These are phyloP conservation scores for Heterodera carotae DNA, from an alignment of 1,140 invertebrate genomes.

Conservation along the genomic window DNA sequence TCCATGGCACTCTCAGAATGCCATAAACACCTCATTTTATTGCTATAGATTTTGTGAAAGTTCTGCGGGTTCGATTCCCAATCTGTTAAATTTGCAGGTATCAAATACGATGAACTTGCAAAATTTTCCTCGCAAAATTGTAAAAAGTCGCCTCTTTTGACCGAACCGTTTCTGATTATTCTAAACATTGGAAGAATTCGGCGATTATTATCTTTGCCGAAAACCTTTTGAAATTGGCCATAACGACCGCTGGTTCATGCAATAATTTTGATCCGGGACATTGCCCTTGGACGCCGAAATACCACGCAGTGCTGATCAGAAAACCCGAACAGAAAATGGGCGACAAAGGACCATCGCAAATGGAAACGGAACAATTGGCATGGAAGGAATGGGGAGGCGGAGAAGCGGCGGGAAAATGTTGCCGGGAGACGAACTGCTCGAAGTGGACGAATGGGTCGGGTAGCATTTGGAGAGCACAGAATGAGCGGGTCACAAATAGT, in stretches of 20 bases:
- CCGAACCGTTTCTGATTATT: conserved; percentile 12
- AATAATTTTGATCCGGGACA: conserved; percentile 41
- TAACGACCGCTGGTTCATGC: conserved; percentile 28
- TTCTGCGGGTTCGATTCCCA: conserved; percentile 32
- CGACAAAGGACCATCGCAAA: conserved; percentile 39
- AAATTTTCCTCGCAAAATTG: conserved; percentile 47
- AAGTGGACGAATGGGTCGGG: neutral
- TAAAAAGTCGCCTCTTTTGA: conserved; percentile 34
- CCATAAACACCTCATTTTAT: conserved; percentile 35
- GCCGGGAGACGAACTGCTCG: conserved; percentile 19
- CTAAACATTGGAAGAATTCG: conserved; percentile 15
- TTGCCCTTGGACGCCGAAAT: conserved; percentile 41
- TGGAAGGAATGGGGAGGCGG: conserved; percentile 13
- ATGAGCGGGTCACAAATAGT: neutral
- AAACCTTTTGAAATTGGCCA: conserved; percentile 44
- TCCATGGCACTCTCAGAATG: neutral
- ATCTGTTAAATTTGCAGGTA: conserved; percentile 36
- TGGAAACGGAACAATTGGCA: conserved; percentile 40
- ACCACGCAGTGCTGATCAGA: conserved; percentile 40
- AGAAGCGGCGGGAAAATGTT: neutral
- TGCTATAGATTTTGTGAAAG: conserved; percentile 35
- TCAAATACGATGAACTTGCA: conserved; percentile 30
- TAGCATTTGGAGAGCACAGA: neutral
- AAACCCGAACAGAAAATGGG: conserved; percentile 42
- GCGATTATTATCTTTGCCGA: neutral